Evolutionary conservation across 2,888 invertebrate genomes (phyloP), one percentile per base, ranked within the genome.

Genomic region (Caradrina kadenii): DNA sequence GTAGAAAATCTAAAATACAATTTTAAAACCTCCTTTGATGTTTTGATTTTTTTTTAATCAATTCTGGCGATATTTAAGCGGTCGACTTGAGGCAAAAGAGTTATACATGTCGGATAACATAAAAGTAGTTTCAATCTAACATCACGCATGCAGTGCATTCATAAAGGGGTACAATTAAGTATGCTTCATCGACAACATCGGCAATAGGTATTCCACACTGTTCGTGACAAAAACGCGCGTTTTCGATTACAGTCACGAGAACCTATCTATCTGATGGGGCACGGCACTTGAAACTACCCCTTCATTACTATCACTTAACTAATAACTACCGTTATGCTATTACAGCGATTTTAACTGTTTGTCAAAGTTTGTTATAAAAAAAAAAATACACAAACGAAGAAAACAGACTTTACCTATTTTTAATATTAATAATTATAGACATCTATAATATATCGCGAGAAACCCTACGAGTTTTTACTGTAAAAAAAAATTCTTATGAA

Each of bases 301-400:
- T 85, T 77, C 79, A 15, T 63, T 61, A 73, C 86, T 87, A 87
- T 89, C 92, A 92, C 89, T 93, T 93, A 93, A 91, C 90, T 92
- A 93, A 93, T 93, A 91, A 92, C 89, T 74, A 86, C 79, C 74
- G 76, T 71, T 72, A 82, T 86, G 79, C 80, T 78, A 83, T 87
- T 78, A 87, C 85, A 73, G 80, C 82, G 82, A 86, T 88, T 87
- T 86, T 70, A 19, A 64, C 72, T 69, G 88, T 35, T 80, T 76
- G 81, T 87, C 89, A 90, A 92, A 87, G 61, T 72, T 76, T 64
- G 45, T 45, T 45, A 45, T 5, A n/a, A n/a, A n/a, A n/a, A n/a
- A n/a, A n/a, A n/a, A n/a, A n/a, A n/a, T n/a, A n/a, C n/a, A n/a
- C n/a, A n/a, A n/a, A 31, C 7, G 7, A 31, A 31, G 6, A 4